Evolutionary conservation across 2,113 vertebrate species (phyloP).

Genomic region (Natator depressus): DNA sequence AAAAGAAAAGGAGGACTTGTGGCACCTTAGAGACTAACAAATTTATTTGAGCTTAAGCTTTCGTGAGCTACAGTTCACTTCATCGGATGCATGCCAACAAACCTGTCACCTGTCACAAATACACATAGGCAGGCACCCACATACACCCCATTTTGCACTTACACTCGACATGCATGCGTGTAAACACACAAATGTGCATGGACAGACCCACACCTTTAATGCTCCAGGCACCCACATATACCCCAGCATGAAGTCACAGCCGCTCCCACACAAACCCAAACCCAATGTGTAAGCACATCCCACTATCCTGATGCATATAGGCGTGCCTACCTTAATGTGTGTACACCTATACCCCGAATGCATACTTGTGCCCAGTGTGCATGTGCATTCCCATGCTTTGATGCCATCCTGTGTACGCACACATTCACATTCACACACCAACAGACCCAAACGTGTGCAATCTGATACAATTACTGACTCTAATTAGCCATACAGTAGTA

Average conservation of each 20-base stretch:
- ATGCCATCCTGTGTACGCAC: neutral
- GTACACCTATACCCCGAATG: neutral
- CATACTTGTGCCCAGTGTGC: neutral
- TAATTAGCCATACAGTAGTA: neutral
- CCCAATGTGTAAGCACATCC: neutral
- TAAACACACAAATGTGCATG: neutral
- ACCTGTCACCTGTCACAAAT: neutral
- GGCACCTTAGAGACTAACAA: too few species aligned
- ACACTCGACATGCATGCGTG: accelerated
- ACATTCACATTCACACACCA: accelerated
- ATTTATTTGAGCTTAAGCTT: too few species aligned
- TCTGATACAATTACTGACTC: neutral
- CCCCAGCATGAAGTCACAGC: accelerated
- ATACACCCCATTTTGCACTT: neutral
- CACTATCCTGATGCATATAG: neutral
- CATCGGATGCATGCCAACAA: too few species aligned
- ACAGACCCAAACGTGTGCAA: neutral
- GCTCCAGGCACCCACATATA: neutral
- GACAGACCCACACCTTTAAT: neutral
- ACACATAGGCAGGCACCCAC: neutral
- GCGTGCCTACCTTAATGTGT: neutral
- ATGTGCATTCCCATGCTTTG: neutral
- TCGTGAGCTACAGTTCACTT: too few species aligned
- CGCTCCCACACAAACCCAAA: neutral
- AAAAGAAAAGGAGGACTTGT: too few species aligned